phyloP scores from a whole-genome alignment of 64 coral and sea anemone genomes.

The Pocillopora damicornis region DNA sequence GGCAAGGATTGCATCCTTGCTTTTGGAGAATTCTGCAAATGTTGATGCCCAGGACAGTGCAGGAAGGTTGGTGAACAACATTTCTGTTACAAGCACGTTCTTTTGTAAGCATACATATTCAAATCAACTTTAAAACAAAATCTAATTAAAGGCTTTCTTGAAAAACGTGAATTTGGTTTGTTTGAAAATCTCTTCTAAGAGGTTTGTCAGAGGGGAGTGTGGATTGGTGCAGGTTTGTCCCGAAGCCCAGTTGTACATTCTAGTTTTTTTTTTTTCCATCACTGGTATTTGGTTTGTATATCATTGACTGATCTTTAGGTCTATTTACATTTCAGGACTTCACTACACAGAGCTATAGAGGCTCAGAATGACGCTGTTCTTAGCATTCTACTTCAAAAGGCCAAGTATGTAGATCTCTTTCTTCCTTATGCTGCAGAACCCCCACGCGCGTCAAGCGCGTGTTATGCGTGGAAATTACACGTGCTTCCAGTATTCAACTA shows the following conservation, averaged over 20 bases:
- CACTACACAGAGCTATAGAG: conserved; percentile 89
- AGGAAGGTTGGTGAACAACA: conserved; percentile 49
- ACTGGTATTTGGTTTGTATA: too few relatives aligned
- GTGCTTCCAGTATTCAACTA: too few relatives aligned
- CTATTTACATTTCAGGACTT: conserved; percentile 55
- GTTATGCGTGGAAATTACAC: neutral
- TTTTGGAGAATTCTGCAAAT: conserved; percentile 76
- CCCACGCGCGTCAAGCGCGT: neutral
- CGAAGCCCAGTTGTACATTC: too few relatives aligned
- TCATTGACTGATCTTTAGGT: too few relatives aligned
- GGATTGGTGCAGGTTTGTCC: too few relatives aligned
- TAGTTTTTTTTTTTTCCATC: too few relatives aligned
- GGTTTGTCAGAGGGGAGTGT: too few relatives aligned
- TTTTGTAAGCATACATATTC: too few relatives aligned
- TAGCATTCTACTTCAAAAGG: conserved; percentile 68
- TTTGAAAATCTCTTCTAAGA: neutral
- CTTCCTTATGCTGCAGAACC: neutral
- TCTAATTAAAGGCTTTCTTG: too few relatives aligned
- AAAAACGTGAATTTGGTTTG: neutral
- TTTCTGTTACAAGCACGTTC: neutral
- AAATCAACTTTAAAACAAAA: too few relatives aligned
- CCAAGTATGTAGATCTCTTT: conserved; percentile 49
- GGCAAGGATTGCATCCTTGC: conserved; percentile 66
- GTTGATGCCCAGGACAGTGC: conserved; percentile 73
- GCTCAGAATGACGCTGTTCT: conserved; percentile 83